A percentile compares a stretch with the other conserved stretches of the same genome.
These are phyloP conservation scores for Drosophila suzukii DNA, from an alignment of 1,140 invertebrate genomes.

Conservation along the genomic window DNA sequence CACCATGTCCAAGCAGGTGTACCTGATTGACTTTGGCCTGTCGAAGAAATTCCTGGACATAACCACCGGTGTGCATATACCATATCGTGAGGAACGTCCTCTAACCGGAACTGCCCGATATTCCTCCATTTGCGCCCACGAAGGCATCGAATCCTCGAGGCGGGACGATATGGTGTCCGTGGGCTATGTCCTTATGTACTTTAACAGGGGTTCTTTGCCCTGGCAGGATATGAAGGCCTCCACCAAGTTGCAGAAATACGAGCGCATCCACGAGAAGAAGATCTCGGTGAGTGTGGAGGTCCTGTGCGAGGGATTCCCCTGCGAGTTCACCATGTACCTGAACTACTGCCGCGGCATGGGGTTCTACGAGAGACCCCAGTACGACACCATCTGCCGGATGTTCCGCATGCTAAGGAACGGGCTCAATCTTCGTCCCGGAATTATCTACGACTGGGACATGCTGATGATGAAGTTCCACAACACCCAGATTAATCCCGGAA, in stretches of 20 bases:
- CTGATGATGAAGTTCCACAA: constrained; percentile 93
- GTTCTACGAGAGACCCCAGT: constrained; percentile 97
- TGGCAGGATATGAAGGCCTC: constrained; percentile 97
- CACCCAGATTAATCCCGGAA: constrained; percentile 45
- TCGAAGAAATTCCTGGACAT: constrained; percentile 97
- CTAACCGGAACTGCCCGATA: constrained; percentile 97
- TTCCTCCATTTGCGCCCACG: constrained; percentile 97
- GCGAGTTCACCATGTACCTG: constrained; percentile 98
- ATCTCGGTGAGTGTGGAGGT: constrained; percentile 97
- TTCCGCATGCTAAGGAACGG: constrained; percentile 92
- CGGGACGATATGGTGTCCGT: constrained; percentile 98
- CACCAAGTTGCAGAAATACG: constrained; percentile 98
- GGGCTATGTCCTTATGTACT: constrained; percentile 98
- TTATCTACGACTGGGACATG: constrained; percentile 99
- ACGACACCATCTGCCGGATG: constrained; percentile 96
- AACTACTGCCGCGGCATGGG: constrained; percentile 96
- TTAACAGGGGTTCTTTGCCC: constrained; percentile 95
- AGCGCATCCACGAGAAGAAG: constrained; percentile 98
- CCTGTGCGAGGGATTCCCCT: constrained; percentile 96
- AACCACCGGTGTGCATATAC: constrained; percentile 93
- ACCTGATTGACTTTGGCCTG: constrained; percentile 97
- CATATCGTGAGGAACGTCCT: constrained; percentile 97
- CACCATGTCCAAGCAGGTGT: constrained; percentile 95
- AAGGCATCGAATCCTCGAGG: constrained; percentile 94
- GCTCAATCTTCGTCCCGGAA: constrained; percentile 96